Evolutionary conservation across 2,888 invertebrate genomes (phyloP), one percentile per base, ranked within the genome.

Genomic region (Harpalus rubripes): DNA sequence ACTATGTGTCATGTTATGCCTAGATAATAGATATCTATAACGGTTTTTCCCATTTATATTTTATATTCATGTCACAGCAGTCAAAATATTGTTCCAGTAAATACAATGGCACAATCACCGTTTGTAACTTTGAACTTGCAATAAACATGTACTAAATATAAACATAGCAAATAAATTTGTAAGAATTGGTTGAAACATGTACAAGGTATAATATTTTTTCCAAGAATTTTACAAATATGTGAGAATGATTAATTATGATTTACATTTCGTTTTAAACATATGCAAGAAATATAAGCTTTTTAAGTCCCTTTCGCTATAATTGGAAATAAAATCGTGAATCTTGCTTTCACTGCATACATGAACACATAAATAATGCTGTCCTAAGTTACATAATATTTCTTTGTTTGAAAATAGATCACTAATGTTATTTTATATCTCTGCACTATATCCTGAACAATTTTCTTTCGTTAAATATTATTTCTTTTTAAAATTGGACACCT

Each of bases 31-130:
- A 15, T 18, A 44, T 74, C 18, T 41, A 7, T 44, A 74, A 10
- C n/a, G 72, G 72, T 41, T 44, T 32, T 74, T 74, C 15, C 72
- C 18, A 74, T 16, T 74, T 44, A 74, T 74, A 22, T 74, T 74
- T 74, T 8, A 41, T 74, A 74, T 74, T 41, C 72, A 74, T 44
- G 44, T 74, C 72, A 74, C 52, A 74, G 7, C 16, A 6, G 15
- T 16, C 44, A 72, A 39, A 72, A 39, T 44, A 72, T 39, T 72
- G 44, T 41, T 63, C 41, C 16, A 72, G 32, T 74, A 41, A 12
- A 44, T 44, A 41, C 8, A 4, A 74, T 74, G 72, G 18, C 72
- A 44, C 72, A 74, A 74, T 74, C n/a, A 72, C 7, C 41, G 18
- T 15, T 4, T 32, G 32, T 52, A 4, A 52, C 44, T 44, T 44